Percentiles rank a stretch among this genome's conserved stretches.
Conservation (phyloP, 2,797 vertebrate genomes). For the Etheostoma nigrum region DNA sequence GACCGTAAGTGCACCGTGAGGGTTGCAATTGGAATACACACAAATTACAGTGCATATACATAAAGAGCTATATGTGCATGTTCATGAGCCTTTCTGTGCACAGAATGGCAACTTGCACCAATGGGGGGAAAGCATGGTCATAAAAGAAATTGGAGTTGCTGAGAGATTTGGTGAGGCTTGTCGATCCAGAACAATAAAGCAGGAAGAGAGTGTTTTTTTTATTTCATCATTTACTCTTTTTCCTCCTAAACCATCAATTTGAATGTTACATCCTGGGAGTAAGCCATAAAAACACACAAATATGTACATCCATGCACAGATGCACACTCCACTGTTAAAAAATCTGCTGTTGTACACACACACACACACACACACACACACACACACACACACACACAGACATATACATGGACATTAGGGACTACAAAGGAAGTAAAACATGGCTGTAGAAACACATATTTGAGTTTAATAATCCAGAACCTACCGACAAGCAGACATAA, state of each 20-base stretch:
- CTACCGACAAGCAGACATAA: not conserved
- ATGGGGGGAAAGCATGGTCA: no score
- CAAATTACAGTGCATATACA: no score
- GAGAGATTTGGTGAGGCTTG: not conserved
- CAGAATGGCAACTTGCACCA: no score
- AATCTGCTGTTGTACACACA: no score
- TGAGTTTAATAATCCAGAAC: constrained; percentile 9
- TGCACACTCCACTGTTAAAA: no score
- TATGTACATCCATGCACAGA: no score
- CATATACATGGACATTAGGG: not conserved
- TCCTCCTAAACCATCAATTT: not conserved
- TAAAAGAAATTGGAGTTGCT: no score
- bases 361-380: not conserved
- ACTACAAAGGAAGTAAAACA: not conserved
- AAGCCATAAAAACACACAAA: not conserved
- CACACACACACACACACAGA: no score
- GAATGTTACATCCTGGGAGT: not conserved
- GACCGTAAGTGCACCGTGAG: no score
- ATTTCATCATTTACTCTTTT: not conserved
- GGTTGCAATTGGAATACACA: no score
- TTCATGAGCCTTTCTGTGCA: no score
- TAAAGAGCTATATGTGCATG: no score
- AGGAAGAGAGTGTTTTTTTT: not conserved
- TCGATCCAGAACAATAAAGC: constrained; percentile 12
- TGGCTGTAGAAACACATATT: not conserved